Evolutionary conservation across 2,888 invertebrate species (phyloP).

Genomic region (Calameuta pallipes): DNA sequence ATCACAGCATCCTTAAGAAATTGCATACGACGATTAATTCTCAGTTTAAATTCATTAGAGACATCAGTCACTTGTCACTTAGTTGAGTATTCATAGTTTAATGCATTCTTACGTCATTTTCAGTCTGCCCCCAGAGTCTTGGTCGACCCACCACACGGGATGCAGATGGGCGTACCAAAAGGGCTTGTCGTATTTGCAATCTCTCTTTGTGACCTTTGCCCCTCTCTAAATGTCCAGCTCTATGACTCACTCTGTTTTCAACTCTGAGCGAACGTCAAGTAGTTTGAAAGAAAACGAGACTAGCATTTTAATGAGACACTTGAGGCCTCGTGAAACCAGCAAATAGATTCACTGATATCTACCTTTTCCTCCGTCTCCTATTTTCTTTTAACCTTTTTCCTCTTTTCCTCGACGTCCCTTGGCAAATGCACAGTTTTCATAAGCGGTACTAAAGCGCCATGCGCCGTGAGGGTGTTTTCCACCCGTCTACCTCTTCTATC

Average conservation of each 20-base stretch:
- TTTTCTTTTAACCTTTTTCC: slow-evolving; percentile 29
- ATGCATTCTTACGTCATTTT: background rate
- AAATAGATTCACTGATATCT: slow-evolving; percentile 62
- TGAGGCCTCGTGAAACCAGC: slow-evolving; percentile 46
- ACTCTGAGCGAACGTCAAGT: slow-evolving; percentile 28
- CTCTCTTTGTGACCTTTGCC: slow-evolving; percentile 54
- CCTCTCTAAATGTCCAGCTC: slow-evolving; percentile 46
- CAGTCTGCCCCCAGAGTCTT: background rate
- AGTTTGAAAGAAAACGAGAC: slow-evolving; percentile 55
- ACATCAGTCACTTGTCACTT: background rate
- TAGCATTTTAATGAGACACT: slow-evolving; percentile 60
- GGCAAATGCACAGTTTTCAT: slow-evolving; percentile 40
- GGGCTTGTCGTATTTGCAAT: slow-evolving; percentile 62
- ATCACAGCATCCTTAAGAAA: background rate
- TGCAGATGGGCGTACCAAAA: slow-evolving; percentile 13
- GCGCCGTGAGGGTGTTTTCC: slow-evolving; percentile 19
- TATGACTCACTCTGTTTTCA: slow-evolving; percentile 17
- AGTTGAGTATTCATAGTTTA: background rate
- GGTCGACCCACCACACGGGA: background rate
- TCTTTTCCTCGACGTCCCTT: slow-evolving; percentile 28
- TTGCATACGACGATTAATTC: background rate
- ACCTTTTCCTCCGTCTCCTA: slow-evolving; percentile 18
- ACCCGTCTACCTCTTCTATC: background rate
- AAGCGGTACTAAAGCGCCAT: slow-evolving; percentile 40
- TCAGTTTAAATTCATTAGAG: background rate